Conservation (phyloP, 2,888 invertebrate species). For the Ceratothoa steindachneri region DNA sequence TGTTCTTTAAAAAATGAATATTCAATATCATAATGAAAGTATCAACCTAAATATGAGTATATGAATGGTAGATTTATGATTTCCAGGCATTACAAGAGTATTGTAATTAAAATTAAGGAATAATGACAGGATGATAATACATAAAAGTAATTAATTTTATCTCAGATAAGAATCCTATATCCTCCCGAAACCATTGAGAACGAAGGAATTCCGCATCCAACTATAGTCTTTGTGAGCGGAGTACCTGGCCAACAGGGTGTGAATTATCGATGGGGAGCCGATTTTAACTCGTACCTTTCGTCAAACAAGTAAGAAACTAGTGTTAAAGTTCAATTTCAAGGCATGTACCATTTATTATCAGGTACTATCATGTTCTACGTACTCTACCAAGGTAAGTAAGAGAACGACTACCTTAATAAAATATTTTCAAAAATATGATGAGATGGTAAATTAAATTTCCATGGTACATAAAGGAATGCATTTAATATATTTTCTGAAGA, state of each 20-base stretch:
- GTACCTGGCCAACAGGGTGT: slow-evolving; percentile 33
- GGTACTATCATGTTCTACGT: background rate
- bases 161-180: slow-evolving; percentile 36
- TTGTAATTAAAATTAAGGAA: too few species aligned
- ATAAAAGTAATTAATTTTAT: background rate
- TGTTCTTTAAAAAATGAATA: too few species aligned
- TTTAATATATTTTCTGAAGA: too few species aligned
- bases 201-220: slow-evolving; percentile 35
- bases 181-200: slow-evolving; percentile 43
- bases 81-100: too few species aligned
- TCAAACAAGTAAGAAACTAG: slow-evolving; percentile 31
- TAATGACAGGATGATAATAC: too few species aligned
- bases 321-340: background rate
- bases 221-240: slow-evolving; percentile 31
- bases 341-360: background rate
- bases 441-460: too few species aligned
- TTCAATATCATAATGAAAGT: too few species aligned
- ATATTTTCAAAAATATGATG: too few species aligned
- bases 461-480: too few species aligned
- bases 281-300: slow-evolving; percentile 36
- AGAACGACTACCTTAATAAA: background rate
- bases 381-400: background rate
- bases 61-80: too few species aligned
- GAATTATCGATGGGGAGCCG: slow-evolving; percentile 36
- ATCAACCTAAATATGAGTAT: too few species aligned